phyloP scores from a whole-genome alignment of 2,797 vertebrate species.

The Cyprinodon diabolis region DNA sequence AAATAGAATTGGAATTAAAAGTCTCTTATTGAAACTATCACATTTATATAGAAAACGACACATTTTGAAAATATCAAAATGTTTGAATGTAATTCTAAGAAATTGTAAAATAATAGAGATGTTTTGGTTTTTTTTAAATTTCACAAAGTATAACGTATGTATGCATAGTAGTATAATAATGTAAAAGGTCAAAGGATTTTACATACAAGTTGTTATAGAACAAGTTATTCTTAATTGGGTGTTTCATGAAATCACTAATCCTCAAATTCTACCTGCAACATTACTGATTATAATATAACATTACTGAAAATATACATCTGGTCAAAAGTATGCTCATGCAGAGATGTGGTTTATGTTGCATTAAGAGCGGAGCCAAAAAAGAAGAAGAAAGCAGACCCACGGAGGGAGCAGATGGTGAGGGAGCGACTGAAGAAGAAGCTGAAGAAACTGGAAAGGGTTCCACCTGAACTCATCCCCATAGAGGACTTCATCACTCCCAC shows the following conservation, averaged over 20 bases:
- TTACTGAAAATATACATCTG: neutral
- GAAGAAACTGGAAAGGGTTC: conserved; percentile 87
- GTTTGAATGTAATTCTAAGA: neutral
- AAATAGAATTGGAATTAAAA: neutral
- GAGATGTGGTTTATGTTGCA: conserved; percentile 27
- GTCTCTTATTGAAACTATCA: neutral
- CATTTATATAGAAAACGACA: too few relatives aligned
- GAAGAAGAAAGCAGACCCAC: conserved; percentile 92
- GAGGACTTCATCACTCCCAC: conserved; percentile 87
- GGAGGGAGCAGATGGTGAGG: conserved; percentile 81
- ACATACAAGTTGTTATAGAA: neutral
- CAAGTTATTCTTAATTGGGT: neutral
- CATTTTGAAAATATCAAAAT: too few relatives aligned
- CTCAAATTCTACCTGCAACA: neutral
- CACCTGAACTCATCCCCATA: conserved; percentile 90
- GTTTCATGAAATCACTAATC: neutral
- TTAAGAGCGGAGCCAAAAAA: conserved; percentile 90
- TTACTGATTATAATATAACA: neutral
- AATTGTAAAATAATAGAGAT: neutral
- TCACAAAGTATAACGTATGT: neutral
- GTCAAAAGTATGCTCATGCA: conserved; percentile 2
- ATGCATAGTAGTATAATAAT: too few relatives aligned
- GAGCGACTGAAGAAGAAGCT: conserved; percentile 92
- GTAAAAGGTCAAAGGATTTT: too few relatives aligned
- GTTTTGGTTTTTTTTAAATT: neutral